A percentile compares a stretch with the other conserved stretches of the same genome.
Conservation (phyloP, 2,888 invertebrate genomes). For the Itoplectis maculator region DNA sequence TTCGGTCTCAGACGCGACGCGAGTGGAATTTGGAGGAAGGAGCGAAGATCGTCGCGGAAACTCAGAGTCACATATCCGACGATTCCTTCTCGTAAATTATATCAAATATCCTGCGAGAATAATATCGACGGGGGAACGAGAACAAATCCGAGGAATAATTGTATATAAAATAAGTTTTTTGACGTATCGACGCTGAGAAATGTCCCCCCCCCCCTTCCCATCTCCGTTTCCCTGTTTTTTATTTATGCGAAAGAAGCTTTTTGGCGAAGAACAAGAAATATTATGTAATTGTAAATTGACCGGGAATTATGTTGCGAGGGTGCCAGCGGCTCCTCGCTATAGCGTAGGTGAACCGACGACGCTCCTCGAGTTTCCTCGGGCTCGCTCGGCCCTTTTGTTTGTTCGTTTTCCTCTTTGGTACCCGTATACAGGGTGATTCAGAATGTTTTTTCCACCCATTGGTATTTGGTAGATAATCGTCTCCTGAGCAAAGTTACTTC, state of each 20-base stretch:
- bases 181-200: slow-evolving; percentile 36
- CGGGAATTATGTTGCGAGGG: slow-evolving; percentile 1
- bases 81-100: background rate
- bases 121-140: background rate
- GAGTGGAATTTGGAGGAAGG: background rate
- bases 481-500: too few relatives aligned
- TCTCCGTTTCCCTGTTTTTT: slow-evolving; percentile 5
- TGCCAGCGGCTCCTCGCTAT: background rate
- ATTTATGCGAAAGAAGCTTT: slow-evolving; percentile 22
- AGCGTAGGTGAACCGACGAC: background rate
- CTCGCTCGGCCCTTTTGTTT: slow-evolving; percentile 61
- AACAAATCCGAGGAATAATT: slow-evolving; percentile 34
- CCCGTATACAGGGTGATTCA: too few relatives aligned
- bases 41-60: background rate
- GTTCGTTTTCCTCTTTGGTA: slow-evolving; percentile 51
- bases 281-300: background rate
- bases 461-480: too few relatives aligned
- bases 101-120: slow-evolving; percentile 8
- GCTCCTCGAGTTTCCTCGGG: slow-evolving; percentile 18
- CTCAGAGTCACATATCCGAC: background rate
- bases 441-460: too few relatives aligned
- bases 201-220: slow-evolving; percentile 3
- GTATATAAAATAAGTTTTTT: slow-evolving; percentile 56
- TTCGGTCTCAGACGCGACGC: background rate
- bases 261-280: background rate